Conservation (phyloP, 2,888 invertebrate species). For the Heliconius aoede region DNA sequence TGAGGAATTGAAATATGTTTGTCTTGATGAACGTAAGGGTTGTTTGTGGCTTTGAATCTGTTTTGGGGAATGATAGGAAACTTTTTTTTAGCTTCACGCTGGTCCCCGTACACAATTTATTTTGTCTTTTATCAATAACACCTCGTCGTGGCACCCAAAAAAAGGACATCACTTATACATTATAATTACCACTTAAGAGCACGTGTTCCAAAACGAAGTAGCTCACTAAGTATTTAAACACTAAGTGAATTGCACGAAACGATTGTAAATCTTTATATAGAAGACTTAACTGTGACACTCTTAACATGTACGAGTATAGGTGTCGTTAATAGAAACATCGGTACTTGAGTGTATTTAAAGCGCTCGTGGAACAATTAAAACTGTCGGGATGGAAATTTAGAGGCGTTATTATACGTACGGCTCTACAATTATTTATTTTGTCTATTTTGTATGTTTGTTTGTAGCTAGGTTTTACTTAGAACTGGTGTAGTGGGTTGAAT, state of each 20-base stretch:
- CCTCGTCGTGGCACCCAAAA: not conserved
- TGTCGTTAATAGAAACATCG: constrained; percentile 71
- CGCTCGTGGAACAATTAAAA: constrained; percentile 65
- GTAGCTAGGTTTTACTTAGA: not conserved
- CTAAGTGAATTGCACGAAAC: constrained; percentile 48
- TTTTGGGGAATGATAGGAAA: not conserved
- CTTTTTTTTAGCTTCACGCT: too few species aligned
- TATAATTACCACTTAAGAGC: constrained; percentile 42
- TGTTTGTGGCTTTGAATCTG: not conserved
- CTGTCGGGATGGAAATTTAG: constrained; percentile 62
- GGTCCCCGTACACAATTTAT: too few species aligned
- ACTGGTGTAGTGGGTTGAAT: not conserved
- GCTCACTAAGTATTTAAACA: constrained; percentile 46
- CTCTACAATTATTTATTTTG: constrained; percentile 56
- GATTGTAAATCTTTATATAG: constrained; percentile 55
- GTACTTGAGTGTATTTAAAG: constrained; percentile 66
- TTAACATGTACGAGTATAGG: constrained; percentile 52
- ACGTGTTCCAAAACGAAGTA: constrained; percentile 52
- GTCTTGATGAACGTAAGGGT: not conserved
- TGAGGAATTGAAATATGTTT: constrained; percentile 1
- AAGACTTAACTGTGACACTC: constrained; percentile 57
- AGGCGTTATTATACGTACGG: constrained; percentile 54
- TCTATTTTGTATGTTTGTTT: constrained; percentile 53
- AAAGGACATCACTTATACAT: constrained; percentile 21
- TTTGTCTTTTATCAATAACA: too few species aligned